A percentile compares a stretch with the other conserved stretches of the same genome.
Evolutionary conservation across 2,888 invertebrate genomes (phyloP).

Genomic region (Drosophila algonquin): DNA sequence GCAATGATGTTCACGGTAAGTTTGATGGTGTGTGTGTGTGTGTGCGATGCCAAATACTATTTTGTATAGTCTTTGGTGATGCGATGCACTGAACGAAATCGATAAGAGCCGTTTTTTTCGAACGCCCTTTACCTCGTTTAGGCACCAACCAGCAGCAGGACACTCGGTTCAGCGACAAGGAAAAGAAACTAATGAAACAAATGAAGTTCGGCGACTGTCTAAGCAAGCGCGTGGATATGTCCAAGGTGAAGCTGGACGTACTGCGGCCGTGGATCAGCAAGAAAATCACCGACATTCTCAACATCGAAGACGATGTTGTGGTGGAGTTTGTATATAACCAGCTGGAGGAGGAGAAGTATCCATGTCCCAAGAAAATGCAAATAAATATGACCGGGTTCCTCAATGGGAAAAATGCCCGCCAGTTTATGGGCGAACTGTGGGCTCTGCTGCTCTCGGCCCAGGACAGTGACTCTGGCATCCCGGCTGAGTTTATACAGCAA

Average conservation of each 20-base stretch:
- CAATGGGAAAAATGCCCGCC: slow-evolving; percentile 98
- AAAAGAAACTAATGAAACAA: slow-evolving; percentile 98
- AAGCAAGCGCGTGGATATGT: slow-evolving; percentile 98
- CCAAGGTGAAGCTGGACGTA: slow-evolving; percentile 98
- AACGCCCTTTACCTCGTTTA: slow-evolving; percentile 80
- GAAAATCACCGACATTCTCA: slow-evolving; percentile 97
- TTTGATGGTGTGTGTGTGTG: neutral
- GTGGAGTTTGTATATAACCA: slow-evolving; percentile 99
- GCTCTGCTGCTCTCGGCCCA: slow-evolving; percentile 96
- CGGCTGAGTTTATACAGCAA: slow-evolving; percentile 95
- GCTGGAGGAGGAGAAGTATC: slow-evolving; percentile 95
- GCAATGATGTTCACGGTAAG: slow-evolving; percentile 82
- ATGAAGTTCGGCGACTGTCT: slow-evolving; percentile 99
- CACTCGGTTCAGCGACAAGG: slow-evolving; percentile 99
- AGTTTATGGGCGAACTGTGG: slow-evolving; percentile 99
- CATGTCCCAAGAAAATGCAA: slow-evolving; percentile 99
- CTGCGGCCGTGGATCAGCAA: slow-evolving; percentile 99
- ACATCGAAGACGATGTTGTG: slow-evolving; percentile 99
- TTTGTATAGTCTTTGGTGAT: neutral
- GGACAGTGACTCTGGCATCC: slow-evolving; percentile 97
- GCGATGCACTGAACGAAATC: slow-evolving; percentile 53
- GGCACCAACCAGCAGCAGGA: slow-evolving; percentile 99
- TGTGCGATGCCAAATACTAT: slow-evolving; percentile 8
- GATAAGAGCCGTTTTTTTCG: slow-evolving; percentile 53
- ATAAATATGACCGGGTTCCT: slow-evolving; percentile 99